Evolutionary conservation across 2,113 vertebrate species (phyloP).

Genomic region (Oreochromis niloticus): DNA sequence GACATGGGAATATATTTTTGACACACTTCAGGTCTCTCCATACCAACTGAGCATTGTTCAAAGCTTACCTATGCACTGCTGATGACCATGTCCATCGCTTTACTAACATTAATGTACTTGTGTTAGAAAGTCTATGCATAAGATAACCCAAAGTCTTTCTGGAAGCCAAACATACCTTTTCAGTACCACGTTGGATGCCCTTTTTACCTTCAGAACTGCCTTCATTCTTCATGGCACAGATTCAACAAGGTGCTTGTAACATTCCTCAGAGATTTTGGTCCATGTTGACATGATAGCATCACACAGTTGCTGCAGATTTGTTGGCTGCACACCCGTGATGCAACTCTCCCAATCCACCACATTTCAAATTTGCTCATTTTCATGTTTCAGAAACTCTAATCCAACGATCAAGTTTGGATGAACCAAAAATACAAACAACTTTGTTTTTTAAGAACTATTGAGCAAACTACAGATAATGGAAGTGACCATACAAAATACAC

Average conservation of each 20-base stretch:
- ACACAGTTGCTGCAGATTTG: neutral
- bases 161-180: neutral
- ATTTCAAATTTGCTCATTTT: neutral
- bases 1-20: neutral
- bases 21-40: neutral
- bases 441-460: neutral
- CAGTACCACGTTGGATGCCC: rapidly evolving
- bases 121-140: neutral
- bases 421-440: neutral
- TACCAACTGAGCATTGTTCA: neutral
- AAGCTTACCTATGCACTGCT: neutral
- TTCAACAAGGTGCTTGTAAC: neutral
- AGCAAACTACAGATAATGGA: neutral
- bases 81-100: neutral
- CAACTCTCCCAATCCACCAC: neutral
- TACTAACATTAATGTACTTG: neutral
- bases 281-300: neutral
- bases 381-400: neutral
- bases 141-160: neutral
- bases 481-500: neutral
- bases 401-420: neutral
- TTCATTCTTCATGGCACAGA: neutral
- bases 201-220: neutral
- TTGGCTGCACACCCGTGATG: neutral
- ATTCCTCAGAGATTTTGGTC: neutral